Percentiles rank a stretch among this genome's conserved stretches.
Conservation (phyloP, 37 sponge, comb jelly and placozoan species). For the Cladorhizidae sp. region DNA sequence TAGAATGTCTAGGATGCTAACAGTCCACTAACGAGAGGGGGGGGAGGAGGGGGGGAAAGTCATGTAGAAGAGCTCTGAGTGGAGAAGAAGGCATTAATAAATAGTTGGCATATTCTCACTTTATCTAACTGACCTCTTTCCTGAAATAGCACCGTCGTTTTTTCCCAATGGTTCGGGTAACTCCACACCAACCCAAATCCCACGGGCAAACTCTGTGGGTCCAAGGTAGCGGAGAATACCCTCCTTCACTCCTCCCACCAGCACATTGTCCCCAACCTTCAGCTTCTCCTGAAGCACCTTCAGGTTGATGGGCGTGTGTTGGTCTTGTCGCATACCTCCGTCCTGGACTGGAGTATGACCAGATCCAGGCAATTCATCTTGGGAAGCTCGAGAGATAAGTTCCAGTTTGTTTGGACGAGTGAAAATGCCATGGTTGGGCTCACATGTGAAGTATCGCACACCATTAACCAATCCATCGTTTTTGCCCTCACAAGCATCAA, state of each 20-base stretch:
- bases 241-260: constrained; percentile 76
- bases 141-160: constrained; percentile 91
- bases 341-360: not conserved
- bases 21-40: too few relatives aligned
- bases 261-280: constrained; percentile 69
- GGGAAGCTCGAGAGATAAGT: not conserved
- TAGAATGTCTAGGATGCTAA: too few relatives aligned
- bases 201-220: constrained; percentile 88
- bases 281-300: constrained; percentile 34
- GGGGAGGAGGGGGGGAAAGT: not conserved
- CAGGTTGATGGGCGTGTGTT: constrained; percentile 1
- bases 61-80: not conserved
- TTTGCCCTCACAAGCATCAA: constrained; percentile 86
- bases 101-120: too few relatives aligned
- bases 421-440: constrained; percentile 73
- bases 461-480: constrained; percentile 88
- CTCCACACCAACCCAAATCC: constrained; percentile 93
- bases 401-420: constrained; percentile 58
- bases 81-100: not conserved
- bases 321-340: not conserved
- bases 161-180: constrained; percentile 84
- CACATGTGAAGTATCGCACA: constrained; percentile 72
- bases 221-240: constrained; percentile 81
- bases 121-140: constrained; percentile 67
- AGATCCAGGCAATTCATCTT: not conserved